Percentiles rank a stretch among this genome's conserved stretches.
Evolutionary conservation across 2,888 invertebrate species (phyloP).

Genomic region (Leistus spinibarbis): DNA sequence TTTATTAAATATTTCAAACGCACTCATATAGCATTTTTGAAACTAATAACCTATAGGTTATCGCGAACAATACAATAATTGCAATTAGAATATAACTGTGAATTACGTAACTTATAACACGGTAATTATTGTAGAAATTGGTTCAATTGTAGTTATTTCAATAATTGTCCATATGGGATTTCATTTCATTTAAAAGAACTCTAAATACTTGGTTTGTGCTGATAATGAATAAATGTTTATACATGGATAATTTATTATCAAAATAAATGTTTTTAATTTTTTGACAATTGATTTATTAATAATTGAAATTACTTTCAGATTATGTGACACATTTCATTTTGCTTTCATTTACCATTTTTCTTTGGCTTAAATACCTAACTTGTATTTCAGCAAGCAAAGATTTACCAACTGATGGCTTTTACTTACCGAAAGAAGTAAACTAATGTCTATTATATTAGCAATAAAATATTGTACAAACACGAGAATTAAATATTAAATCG

Average conservation of each 20-base stretch:
- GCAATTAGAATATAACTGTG: neutral
- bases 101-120: neutral
- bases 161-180: no score
- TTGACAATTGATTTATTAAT: neutral
- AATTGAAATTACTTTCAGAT: neutral
- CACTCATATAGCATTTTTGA: neutral
- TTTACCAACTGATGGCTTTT: no score
- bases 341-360: neutral
- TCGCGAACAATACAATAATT: neutral
- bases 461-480: constrained; percentile 1
- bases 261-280: no score
- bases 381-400: no score
- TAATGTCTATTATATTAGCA: neutral
- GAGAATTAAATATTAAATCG: neutral
- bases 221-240: neutral
- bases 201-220: neutral
- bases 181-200: no score
- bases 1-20: neutral
- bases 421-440: no score
- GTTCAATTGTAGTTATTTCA: neutral
- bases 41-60: neutral
- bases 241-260: neutral
- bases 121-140: neutral
- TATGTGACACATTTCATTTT: neutral
- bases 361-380: no score